Evolutionary conservation across 2,797 vertebrate genomes (phyloP).

Genomic region (Yasuhikotakia modesta): DNA sequence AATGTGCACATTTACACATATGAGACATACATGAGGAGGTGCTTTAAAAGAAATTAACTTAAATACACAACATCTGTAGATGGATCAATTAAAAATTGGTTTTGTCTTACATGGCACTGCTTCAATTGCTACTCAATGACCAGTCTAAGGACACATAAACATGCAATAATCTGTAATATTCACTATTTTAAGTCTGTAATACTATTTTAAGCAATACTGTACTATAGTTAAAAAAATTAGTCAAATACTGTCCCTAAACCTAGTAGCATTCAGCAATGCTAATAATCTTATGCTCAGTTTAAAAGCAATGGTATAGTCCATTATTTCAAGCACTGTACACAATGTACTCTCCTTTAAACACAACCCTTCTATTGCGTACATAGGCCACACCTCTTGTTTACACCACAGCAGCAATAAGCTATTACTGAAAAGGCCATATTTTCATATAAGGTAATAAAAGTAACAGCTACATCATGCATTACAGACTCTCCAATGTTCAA

Average conservation of each 20-base stretch:
- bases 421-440: neutral
- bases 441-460: constrained; percentile 4
- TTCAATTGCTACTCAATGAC: neutral
- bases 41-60: too few species aligned
- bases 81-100: neutral
- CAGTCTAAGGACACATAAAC: neutral
- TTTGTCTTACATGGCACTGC: neutral
- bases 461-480: constrained; percentile 11
- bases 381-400: neutral
- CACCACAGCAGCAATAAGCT: neutral
- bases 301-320: neutral
- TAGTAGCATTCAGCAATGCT: neutral
- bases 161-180: neutral
- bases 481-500: neutral
- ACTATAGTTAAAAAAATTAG: neutral
- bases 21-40: too few species aligned
- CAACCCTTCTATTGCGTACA: neutral
- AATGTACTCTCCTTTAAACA: neutral
- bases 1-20: too few species aligned
- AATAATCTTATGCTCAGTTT: neutral
- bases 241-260: constrained; percentile 15
- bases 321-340: neutral
- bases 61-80: too few species aligned
- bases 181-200: neutral
- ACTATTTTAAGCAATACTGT: too few species aligned